Evolutionary conservation across 2,888 invertebrate species (phyloP).

Genomic region (Lycaena phlaeas): DNA sequence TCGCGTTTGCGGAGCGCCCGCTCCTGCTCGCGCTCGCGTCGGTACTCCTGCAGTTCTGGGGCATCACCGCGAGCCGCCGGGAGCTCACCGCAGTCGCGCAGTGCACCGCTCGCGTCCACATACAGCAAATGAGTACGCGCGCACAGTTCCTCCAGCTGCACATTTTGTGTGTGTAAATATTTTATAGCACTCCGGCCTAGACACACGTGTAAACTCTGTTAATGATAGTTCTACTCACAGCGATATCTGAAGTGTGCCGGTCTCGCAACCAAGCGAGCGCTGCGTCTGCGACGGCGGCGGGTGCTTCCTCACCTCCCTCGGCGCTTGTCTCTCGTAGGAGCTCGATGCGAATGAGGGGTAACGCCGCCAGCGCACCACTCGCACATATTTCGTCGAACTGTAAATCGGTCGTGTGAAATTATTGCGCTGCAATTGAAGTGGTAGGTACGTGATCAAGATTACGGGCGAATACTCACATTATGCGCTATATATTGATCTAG

Average conservation of each 20-base stretch:
- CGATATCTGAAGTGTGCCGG: conserved; percentile 29
- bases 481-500: conserved; percentile 81
- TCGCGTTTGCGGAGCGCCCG: conserved; percentile 21
- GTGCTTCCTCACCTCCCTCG: conserved; percentile 74
- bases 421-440: too few relatives aligned
- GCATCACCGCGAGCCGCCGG: conserved; percentile 78
- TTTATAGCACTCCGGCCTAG: not conserved
- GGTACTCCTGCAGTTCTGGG: conserved; percentile 85
- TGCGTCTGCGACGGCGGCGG: conserved; percentile 74
- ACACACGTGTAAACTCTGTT: not conserved
- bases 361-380: conserved; percentile 74
- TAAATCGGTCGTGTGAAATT: conserved; percentile 2
- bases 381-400: conserved; percentile 78
- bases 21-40: conserved; percentile 43
- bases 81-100: conserved; percentile 86
- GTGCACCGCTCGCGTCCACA: conserved; percentile 80
- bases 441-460: not conserved
- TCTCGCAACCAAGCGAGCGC: conserved; percentile 75
- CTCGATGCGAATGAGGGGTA: conserved; percentile 81
- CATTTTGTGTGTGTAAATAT: not conserved
- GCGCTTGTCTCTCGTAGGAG: conserved; percentile 81
- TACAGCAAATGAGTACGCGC: conserved; percentile 84
- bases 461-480: conserved; percentile 62
- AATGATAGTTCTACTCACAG: conserved; percentile 11
- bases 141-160: conserved; percentile 49